Conservation (phyloP, 1,140 invertebrate species). For the Cydia splendana region DNA sequence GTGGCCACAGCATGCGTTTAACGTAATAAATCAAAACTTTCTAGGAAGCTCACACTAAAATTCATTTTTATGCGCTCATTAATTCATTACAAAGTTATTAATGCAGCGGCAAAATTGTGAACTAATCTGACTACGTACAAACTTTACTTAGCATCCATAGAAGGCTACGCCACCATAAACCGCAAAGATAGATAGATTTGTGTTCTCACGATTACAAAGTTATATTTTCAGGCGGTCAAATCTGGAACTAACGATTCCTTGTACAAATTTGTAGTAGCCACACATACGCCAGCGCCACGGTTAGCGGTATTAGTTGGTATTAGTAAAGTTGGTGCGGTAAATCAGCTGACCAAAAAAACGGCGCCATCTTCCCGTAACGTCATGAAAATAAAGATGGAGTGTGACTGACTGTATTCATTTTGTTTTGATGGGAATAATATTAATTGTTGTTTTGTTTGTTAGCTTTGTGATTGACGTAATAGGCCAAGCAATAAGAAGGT, state of each 20-base stretch:
- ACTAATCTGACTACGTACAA: not conserved
- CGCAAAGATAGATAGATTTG: not conserved
- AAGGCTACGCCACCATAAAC: not conserved
- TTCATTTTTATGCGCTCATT: conserved; percentile 26
- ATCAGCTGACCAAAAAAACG: conserved; percentile 31
- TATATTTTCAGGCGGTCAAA: not conserved
- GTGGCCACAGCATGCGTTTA: conserved; percentile 8
- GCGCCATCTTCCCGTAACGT: conserved; percentile 22
- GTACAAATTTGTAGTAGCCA: not conserved
- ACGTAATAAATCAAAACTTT: conserved; percentile 23
- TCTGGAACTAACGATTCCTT: not conserved
- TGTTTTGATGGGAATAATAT: conserved; percentile 13
- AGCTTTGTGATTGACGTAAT: not conserved
- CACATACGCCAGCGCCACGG: not conserved
- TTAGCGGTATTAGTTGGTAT: not conserved
- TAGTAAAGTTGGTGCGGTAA: not conserved
- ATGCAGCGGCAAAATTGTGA: not conserved
- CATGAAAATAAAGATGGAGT: conserved; percentile 26
- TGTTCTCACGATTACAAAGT: not conserved
- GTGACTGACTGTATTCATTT: conserved; percentile 7
- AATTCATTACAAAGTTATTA: not conserved
- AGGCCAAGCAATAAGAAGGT: no score
- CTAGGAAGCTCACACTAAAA: conserved; percentile 29
- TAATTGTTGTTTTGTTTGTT: not conserved
- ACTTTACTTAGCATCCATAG: not conserved